A percentile compares a stretch with the other conserved stretches of the same genome.
Conservation (phyloP, 2,797 vertebrate genomes). For the Chloroceryle inda region DNA sequence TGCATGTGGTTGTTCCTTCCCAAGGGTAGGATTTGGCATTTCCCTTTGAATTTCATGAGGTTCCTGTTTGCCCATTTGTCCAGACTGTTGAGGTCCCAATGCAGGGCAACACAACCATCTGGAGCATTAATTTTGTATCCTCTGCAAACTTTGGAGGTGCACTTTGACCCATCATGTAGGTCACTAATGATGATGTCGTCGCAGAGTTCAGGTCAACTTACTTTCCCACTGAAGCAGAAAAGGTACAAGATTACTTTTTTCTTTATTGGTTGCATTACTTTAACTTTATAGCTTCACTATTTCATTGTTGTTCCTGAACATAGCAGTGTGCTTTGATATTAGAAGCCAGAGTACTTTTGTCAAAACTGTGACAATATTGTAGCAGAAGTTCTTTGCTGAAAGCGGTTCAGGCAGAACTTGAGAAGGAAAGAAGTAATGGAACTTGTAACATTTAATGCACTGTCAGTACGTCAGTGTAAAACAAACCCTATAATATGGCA, state of each 20-base stretch:
- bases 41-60: not conserved
- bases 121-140: not conserved
- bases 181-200: not conserved
- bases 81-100: fast-evolving
- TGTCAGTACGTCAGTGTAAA: not conserved
- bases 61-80: not conserved
- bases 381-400: not conserved
- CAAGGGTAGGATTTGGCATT: not conserved
- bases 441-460: not conserved
- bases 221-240: not conserved
- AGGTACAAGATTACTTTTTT: not conserved
- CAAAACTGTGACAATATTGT: not conserved
- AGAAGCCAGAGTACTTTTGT: not conserved
- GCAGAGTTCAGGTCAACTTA: not conserved
- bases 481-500: no score
- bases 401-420: not conserved
- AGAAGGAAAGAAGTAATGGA: not conserved
- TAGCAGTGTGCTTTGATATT: not conserved
- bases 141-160: not conserved
- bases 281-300: not conserved
- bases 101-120: not conserved
- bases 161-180: not conserved
- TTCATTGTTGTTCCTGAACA: not conserved
- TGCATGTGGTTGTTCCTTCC: not conserved
- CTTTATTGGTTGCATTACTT: not conserved